These are phyloP conservation scores for Baryphthengus martii DNA, from an alignment of 2,113 vertebrate species.

Conservation along the genomic window DNA sequence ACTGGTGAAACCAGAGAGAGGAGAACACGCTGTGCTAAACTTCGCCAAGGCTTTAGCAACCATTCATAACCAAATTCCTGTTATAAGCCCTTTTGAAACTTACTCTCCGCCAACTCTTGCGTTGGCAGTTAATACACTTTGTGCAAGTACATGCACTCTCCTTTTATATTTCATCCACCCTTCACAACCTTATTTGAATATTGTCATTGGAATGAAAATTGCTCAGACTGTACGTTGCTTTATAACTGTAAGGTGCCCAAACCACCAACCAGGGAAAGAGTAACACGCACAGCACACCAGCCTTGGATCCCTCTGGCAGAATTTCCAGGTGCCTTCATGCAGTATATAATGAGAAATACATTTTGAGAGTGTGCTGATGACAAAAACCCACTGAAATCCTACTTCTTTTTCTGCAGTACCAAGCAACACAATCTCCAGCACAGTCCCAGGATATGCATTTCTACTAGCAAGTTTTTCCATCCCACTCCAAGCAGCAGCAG, in stretches of 20 bases:
- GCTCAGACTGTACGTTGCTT: not conserved
- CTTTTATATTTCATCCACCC: not conserved
- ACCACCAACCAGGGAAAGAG: not conserved
- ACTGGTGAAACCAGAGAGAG: not conserved
- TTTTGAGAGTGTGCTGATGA: not conserved
- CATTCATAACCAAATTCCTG: not conserved
- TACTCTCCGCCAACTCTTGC: not conserved
- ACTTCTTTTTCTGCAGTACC: not conserved
- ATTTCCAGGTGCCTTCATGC: not conserved
- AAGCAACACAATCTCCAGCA: not conserved
- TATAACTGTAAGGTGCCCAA: not conserved
- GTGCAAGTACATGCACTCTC: not conserved
- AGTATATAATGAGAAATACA: not conserved
- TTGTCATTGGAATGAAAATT: not conserved
- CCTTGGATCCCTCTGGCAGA: not conserved
- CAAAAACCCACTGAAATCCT: not conserved
- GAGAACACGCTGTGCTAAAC: fast-evolving
- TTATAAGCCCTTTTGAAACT: not conserved
- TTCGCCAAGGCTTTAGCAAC: not conserved
- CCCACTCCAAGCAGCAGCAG: not conserved
- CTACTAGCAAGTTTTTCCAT: not conserved
- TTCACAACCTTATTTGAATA: not conserved
- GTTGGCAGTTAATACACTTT: fast-evolving
- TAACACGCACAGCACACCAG: not conserved
- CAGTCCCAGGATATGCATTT: not conserved